A percentile compares a stretch with the other conserved stretches of the same genome.
Conservation (phyloP, 2,113 vertebrate species). For the Thamnophis sirtalis region DNA sequence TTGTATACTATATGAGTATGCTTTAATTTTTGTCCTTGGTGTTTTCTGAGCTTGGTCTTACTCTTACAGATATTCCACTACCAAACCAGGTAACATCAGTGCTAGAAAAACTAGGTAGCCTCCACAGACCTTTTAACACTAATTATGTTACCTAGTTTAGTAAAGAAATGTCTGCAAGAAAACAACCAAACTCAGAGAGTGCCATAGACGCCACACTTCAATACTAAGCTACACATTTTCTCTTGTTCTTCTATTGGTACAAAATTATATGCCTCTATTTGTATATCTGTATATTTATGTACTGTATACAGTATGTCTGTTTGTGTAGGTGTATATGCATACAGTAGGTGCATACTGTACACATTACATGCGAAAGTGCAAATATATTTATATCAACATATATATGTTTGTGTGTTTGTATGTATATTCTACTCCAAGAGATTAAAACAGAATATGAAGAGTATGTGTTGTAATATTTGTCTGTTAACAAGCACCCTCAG, state of each 20-base stretch:
- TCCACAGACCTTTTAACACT: neutral
- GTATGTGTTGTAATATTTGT: neutral
- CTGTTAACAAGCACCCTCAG: neutral
- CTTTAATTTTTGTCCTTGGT: neutral
- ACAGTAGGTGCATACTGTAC: neutral
- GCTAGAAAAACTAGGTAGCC: neutral
- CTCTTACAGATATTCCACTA: neutral
- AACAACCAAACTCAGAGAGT: neutral
- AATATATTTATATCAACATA: neutral
- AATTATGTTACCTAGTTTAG: neutral
- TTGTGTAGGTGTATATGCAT: neutral
- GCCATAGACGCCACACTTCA: neutral
- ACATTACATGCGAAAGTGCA: neutral
- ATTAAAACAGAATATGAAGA: neutral
- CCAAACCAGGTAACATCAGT: neutral
- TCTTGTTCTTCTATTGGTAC: too few species aligned
- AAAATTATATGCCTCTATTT: neutral
- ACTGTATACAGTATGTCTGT: neutral
- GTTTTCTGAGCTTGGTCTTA: neutral
- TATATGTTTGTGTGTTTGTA: too few species aligned
- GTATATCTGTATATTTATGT: neutral
- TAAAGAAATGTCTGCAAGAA: neutral
- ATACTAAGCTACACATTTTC: too few species aligned
- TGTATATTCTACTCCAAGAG: neutral
- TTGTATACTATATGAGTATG: accelerated